Percentiles rank a stretch among this genome's conserved stretches.
Evolutionary conservation across 2,888 invertebrate genomes (phyloP).

Genomic region (Alcis repandata): DNA sequence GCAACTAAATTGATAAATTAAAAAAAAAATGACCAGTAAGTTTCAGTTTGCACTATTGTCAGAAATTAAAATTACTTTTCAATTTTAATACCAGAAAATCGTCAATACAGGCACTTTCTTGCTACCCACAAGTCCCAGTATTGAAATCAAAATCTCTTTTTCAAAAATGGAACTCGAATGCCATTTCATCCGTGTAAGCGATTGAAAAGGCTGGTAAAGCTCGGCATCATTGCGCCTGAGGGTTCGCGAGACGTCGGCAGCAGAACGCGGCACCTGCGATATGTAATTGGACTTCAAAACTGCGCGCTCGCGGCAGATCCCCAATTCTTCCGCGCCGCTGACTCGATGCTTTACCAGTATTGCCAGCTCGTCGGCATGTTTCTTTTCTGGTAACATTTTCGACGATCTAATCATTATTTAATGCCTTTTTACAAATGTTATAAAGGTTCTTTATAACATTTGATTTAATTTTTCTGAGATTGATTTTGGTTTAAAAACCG

Average conservation of each 20-base stretch:
- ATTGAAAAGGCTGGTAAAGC: slow-evolving; percentile 33
- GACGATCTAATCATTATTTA: background rate
- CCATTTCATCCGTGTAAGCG: slow-evolving; percentile 25
- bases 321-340: slow-evolving; percentile 84
- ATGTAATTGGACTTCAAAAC: slow-evolving; percentile 86
- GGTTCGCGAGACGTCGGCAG: slow-evolving; percentile 46
- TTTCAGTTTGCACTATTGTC: too few relatives aligned
- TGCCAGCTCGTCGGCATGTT: slow-evolving; percentile 31
- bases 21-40: too few relatives aligned
- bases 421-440: background rate
- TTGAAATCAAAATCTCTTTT: slow-evolving; percentile 8
- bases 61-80: slow-evolving; percentile 5
- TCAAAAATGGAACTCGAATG: slow-evolving; percentile 20
- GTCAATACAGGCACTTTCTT: too few relatives aligned
- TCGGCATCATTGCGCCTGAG: slow-evolving; percentile 43
- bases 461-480: too few relatives aligned
- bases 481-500: too few relatives aligned
- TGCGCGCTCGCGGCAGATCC: slow-evolving; percentile 78
- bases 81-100: too few relatives aligned
- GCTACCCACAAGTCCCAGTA: too few relatives aligned
- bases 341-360: slow-evolving; percentile 60
- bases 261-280: slow-evolving; percentile 71
- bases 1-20: too few relatives aligned
- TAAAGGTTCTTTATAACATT: background rate
- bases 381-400: background rate